Evolutionary conservation across 1,140 invertebrate species (phyloP), one percentile per base, ranked within the genome.

Genomic region (Cryptotermes secundus): DNA sequence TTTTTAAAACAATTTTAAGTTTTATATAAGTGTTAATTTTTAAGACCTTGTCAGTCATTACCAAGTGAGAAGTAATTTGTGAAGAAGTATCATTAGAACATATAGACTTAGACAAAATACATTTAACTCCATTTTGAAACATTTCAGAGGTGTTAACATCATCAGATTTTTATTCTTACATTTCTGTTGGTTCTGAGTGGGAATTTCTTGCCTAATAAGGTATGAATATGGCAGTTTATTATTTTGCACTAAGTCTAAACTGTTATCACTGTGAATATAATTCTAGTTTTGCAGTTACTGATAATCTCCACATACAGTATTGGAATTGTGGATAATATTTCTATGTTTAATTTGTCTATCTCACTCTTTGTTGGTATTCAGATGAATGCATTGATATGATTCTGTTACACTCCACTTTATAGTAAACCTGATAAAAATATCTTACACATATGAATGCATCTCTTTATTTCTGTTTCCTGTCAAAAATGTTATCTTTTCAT

Each of bases 41-140:
- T 38, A 38, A 38, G 80, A 31, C 38, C 49, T 82, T 45, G 81
- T 42, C 26, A 81, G 42, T 82, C 81, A 45, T 53, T 38, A 36
- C 24, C 24, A 12, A 35, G 38, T 38, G 38, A 14, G 1, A n/a
- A 38, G 22, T 82, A 82, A 82, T 38, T 81, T 24, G 9, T 81
- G 80, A 81, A 38, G 26, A 19, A 80, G 14, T 22, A 49, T 19
- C 22, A 49, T 49, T 19, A 49, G 22, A 49, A 49, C 45, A 49
- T 19, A 49, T 22, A 49, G 45, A 49, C 45, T 49, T 19, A 49
- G 3, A 19, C 45, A 49, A 22, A 22, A 49, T 49, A 49, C 45
- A 22, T 49, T 49, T 16, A 49, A 49, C 45, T 49, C 45, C 19
- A 22, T 49, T 49, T 49, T 49, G 45, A 14, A 49, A 72, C 59